phyloP scores from a whole-genome alignment of 2,888 invertebrate genomes.

The Chymomyza fuscimana region DNA sequence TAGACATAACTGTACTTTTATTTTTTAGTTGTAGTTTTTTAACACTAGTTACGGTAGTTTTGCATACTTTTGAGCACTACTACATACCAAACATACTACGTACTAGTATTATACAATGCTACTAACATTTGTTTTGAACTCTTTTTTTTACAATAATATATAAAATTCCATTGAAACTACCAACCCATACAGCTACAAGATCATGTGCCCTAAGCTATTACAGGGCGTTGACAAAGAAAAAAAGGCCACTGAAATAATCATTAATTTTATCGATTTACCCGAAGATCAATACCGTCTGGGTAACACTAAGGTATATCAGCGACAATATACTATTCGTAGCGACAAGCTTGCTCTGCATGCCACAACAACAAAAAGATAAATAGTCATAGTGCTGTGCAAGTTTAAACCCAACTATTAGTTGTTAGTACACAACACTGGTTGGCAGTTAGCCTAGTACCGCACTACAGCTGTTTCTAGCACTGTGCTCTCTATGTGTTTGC shows the following conservation, averaged over 20 bases:
- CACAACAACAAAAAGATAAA: conserved; percentile 11
- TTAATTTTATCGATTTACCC: conserved; percentile 91
- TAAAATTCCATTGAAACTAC: conserved; percentile 33
- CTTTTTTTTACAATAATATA: conserved; percentile 13
- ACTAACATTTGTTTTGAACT: not conserved
- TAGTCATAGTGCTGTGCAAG: not conserved
- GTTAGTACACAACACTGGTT: conserved; percentile 54
- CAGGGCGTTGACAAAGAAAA: conserved; percentile 79
- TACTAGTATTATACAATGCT: not conserved
- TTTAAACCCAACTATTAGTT: conserved; percentile 24
- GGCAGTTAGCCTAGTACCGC: not conserved
- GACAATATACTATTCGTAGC: conserved; percentile 68
- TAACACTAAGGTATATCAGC: conserved; percentile 92
- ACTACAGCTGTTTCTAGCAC: not conserved
- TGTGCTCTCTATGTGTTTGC: not conserved
- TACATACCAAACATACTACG: not conserved
- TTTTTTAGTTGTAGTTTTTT: conserved; percentile 9
- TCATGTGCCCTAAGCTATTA: conserved; percentile 96
- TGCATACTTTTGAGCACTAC: not conserved
- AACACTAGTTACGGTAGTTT: too few species aligned
- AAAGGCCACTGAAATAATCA: conserved; percentile 90
- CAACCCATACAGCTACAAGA: conserved; percentile 94
- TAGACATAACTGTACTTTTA: not conserved
- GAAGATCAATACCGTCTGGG: conserved; percentile 96
- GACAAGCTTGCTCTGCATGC: not conserved